These are phyloP conservation scores for Drosophila insularis DNA, from an alignment of 1,140 invertebrate species.

Conservation along the genomic window DNA sequence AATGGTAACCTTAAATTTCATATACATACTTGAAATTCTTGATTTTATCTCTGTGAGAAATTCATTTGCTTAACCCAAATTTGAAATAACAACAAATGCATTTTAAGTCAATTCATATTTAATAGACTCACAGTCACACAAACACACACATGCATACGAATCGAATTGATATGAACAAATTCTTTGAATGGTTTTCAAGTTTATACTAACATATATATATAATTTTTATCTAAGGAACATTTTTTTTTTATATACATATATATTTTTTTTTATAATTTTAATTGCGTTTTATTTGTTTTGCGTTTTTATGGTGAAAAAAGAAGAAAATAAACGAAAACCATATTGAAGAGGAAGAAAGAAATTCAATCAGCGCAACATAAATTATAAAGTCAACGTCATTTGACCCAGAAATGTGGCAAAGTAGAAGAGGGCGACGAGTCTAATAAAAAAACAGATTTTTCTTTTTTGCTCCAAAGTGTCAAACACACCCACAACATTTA, in stretches of 20 bases:
- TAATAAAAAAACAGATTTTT: slow-evolving; percentile 73
- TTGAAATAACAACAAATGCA: slow-evolving; percentile 39
- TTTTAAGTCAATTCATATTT: slow-evolving; percentile 56
- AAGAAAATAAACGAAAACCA: background rate
- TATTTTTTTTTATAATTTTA: slow-evolving; percentile 67
- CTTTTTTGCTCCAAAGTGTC: slow-evolving; percentile 33
- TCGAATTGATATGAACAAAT: slow-evolving; percentile 22
- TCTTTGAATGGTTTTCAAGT: slow-evolving; percentile 21
- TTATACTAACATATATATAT: slow-evolving; percentile 20
- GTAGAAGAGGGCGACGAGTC: slow-evolving; percentile 40
- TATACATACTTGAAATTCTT: background rate
- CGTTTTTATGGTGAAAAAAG: slow-evolving; percentile 31
- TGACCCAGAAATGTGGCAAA: slow-evolving; percentile 64
- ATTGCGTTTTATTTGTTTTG: slow-evolving; percentile 62
- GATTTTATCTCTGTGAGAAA: background rate
- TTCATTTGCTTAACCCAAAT: slow-evolving; percentile 12
- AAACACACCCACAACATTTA: slow-evolving; percentile 35
- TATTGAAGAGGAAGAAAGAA: slow-evolving; percentile 34
- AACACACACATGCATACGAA: slow-evolving; percentile 6
- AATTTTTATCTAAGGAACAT: slow-evolving; percentile 41
- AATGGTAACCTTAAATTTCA: slow-evolving; percentile 1
- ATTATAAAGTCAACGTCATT: slow-evolving; percentile 49
- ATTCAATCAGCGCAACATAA: slow-evolving; percentile 73
- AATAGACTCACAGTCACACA: slow-evolving; percentile 31
- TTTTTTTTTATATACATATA: background rate